A percentile compares a stretch with the other conserved stretches of the same genome.
These are phyloP conservation scores for Campoplex capitator DNA, from an alignment of 2,888 invertebrate species.

Conservation along the genomic window DNA sequence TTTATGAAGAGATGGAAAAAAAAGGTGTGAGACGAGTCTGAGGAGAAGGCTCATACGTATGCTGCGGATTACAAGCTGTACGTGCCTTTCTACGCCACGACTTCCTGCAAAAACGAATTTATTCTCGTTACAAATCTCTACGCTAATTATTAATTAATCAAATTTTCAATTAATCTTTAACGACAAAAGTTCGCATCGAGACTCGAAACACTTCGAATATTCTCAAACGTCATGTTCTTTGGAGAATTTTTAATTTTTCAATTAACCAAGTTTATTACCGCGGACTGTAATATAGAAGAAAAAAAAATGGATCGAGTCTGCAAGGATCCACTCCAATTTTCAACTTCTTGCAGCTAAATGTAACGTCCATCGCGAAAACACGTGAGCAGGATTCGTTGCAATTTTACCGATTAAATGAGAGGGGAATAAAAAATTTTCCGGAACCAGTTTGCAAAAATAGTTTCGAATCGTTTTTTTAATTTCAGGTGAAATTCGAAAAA, in stretches of 20 bases:
- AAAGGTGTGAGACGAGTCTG: conserved; percentile 42
- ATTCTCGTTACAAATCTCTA: background rate
- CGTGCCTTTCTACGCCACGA: background rate
- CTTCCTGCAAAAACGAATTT: background rate
- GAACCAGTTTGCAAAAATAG: too few relatives aligned
- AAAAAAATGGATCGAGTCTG: background rate
- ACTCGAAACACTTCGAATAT: background rate
- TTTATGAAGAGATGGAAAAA: conserved; percentile 52
- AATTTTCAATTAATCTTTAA: background rate
- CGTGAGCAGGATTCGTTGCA: too few relatives aligned
- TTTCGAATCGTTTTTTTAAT: too few relatives aligned
- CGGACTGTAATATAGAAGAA: background rate
- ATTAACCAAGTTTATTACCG: background rate
- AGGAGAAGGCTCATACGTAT: conserved; percentile 51
- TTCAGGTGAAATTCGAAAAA: too few relatives aligned
- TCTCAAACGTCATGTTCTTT: background rate
- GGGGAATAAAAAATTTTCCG: too few relatives aligned
- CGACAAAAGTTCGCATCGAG: background rate
- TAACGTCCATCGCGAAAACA: too few relatives aligned
- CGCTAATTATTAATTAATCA: conserved; percentile 3
- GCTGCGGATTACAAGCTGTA: background rate
- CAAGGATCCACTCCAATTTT: background rate
- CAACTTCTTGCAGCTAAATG: background rate
- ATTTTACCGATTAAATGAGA: too few relatives aligned
- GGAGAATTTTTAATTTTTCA: background rate